Percentiles rank a stretch among this genome's conserved stretches.
phyloP scores from a whole-genome alignment of 2,797 vertebrate species.

The Chromobotia macracanthus region DNA sequence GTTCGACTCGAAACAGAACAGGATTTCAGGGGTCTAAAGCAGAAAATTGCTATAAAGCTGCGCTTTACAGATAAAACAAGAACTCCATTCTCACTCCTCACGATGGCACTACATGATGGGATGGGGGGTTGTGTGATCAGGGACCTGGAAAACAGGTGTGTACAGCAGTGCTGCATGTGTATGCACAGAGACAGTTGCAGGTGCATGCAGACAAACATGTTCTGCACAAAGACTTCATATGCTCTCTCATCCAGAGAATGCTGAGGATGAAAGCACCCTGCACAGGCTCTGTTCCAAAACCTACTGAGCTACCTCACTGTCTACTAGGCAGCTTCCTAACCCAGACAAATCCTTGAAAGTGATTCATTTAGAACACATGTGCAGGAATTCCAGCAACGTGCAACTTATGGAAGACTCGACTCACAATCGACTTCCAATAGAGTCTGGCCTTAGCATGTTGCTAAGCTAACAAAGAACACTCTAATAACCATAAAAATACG shows the following conservation, averaged over 20 bases:
- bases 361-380: neutral
- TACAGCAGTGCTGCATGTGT: conserved; percentile 1
- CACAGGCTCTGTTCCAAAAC: neutral
- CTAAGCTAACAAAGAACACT: neutral
- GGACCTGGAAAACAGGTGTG: conserved; percentile 28
- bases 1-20: conserved; percentile 66
- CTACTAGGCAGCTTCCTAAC: neutral
- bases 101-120: conserved; percentile 9
- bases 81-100: conserved; percentile 59
- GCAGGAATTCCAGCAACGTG: neutral
- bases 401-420: neutral
- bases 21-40: conserved; percentile 69
- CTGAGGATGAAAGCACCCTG: conserved; percentile 1
- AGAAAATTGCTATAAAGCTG: conserved; percentile 67
- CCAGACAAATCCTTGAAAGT: neutral
- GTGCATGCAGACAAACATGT: neutral
- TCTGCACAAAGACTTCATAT: neutral
- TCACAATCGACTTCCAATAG: neutral
- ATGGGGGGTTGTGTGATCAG: conserved; percentile 11
- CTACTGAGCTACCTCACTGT: neutral
- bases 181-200: conserved; percentile 3
- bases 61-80: conserved; percentile 63
- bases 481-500: neutral
- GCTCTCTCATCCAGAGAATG: neutral
- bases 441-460: neutral